Evolutionary conservation across 2,797 vertebrate genomes (phyloP).

Genomic region (Valencia hispanica): DNA sequence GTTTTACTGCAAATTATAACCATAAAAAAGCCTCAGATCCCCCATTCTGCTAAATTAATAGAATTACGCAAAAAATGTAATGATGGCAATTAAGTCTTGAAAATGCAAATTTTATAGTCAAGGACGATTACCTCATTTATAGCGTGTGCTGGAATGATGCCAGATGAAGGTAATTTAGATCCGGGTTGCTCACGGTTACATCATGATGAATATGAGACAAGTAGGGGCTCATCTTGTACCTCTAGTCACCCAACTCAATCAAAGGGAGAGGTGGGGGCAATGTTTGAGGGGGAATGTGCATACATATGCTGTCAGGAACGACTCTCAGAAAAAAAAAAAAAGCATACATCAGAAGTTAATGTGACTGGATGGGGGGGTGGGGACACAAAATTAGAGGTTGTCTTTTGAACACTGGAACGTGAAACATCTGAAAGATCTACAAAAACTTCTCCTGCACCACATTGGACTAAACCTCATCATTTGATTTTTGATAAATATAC

Average conservation of each 20-base stretch:
- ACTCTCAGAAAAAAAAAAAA: constrained; percentile 28
- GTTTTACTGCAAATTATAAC: constrained; percentile 99
- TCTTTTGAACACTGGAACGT: neutral
- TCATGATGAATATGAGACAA: constrained; percentile 96
- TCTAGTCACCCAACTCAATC: constrained; percentile 75
- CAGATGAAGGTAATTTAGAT: constrained; percentile 99
- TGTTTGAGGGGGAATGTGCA: constrained; percentile 35
- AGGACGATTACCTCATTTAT: constrained; percentile 99
- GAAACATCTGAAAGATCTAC: constrained; percentile 12
- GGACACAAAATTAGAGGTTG: constrained; percentile 21
- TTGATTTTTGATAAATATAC: constrained; percentile 60
- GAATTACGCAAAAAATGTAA: constrained; percentile 99
- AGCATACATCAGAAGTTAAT: constrained; percentile 47
- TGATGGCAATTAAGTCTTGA: constrained; percentile 99
- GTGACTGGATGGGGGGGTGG: constrained; percentile 14
- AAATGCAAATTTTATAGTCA: constrained; percentile 99
- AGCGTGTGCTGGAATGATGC: constrained; percentile 98
- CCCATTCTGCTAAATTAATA: constrained; percentile 99
- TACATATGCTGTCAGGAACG: constrained; percentile 53
- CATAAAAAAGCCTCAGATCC: constrained; percentile 95
- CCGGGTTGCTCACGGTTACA: constrained; percentile 97
- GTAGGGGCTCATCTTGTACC: constrained; percentile 84
- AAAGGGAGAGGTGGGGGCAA: constrained; percentile 56
- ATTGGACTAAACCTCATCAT: constrained; percentile 34
- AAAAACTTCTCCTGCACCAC: constrained; percentile 26